Conservation (phyloP, 2,797 vertebrate species). For the Psittacula echo region DNA sequence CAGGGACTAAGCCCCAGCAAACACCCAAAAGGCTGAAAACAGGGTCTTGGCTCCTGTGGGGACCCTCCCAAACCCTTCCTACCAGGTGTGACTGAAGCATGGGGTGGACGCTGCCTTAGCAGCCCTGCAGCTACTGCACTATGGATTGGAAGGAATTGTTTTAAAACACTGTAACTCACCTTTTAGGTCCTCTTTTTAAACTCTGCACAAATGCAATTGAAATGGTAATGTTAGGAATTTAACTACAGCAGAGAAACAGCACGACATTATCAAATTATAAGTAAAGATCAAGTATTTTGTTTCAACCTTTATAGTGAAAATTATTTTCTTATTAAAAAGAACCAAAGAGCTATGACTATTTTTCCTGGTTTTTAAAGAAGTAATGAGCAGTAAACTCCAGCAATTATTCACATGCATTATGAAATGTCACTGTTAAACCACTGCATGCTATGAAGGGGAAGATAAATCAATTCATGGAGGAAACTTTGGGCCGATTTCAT, state of each 20-base stretch:
- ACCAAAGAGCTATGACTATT: conserved; percentile 58
- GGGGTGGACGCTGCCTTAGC: not conserved
- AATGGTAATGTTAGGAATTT: conserved; percentile 56
- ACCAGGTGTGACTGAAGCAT: fast-evolving
- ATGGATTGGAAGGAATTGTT: not conserved
- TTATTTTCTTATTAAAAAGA: conserved; percentile 69
- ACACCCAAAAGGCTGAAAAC: not conserved
- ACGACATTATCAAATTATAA: conserved; percentile 48
- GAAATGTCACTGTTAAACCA: conserved; percentile 71
- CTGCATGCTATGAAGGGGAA: not conserved
- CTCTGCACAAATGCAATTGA: conserved; percentile 22
- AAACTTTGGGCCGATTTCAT: conserved; percentile 65
- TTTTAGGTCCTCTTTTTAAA: conserved; percentile 3
- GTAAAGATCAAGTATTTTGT: conserved; percentile 62
- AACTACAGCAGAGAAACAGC: conserved; percentile 36
- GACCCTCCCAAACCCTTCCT: not conserved
- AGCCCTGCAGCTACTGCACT: not conserved
- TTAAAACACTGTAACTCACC: not conserved
- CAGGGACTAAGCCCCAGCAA: not conserved
- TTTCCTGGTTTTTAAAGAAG: conserved; percentile 67
- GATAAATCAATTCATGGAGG: conserved; percentile 42
- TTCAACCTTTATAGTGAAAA: conserved; percentile 74
- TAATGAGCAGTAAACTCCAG: conserved; percentile 76
- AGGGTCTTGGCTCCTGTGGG: not conserved
- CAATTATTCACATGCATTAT: conserved; percentile 72